Evolutionary conservation across 2,888 invertebrate genomes (phyloP).

Genomic region (Diplazon laetatorius): DNA sequence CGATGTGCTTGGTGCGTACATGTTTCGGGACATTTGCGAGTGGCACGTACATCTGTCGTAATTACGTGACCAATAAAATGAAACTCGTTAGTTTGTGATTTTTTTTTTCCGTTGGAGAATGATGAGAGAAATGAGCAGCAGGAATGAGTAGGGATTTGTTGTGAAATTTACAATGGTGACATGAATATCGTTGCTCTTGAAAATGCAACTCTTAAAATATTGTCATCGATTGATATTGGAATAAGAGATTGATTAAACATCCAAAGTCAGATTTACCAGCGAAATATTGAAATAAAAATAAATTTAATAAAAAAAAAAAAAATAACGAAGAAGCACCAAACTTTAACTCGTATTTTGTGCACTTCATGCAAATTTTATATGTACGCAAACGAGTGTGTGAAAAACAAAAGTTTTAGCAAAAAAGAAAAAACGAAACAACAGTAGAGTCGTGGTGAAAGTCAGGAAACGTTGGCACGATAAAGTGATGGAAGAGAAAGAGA

Average conservation of each 20-base stretch:
- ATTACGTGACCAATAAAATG: too few relatives aligned
- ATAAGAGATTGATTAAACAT: not conserved
- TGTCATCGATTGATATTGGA: too few relatives aligned
- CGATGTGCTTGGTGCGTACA: not conserved
- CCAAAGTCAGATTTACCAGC: not conserved
- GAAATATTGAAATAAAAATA: not conserved
- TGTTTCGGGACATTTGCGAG: too few relatives aligned
- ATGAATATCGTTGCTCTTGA: too few relatives aligned
- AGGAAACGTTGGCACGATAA: constrained; percentile 55
- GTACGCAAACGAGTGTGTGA: not conserved
- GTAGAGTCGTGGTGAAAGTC: constrained; percentile 33
- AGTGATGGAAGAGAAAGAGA: constrained; percentile 34
- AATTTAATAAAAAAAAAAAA: not conserved
- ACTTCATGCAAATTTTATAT: not conserved
- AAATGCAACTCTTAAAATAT: too few relatives aligned
- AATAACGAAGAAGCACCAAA: not conserved
- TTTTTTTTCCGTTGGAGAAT: too few relatives aligned
- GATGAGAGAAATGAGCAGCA: too few relatives aligned
- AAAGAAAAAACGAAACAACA: constrained; percentile 16
- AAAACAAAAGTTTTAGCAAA: too few relatives aligned
- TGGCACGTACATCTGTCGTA: too few relatives aligned
- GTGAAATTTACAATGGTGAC: too few relatives aligned
- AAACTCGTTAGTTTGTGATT: too few relatives aligned
- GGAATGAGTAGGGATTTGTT: too few relatives aligned
- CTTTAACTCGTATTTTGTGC: not conserved